Base-by-base conservation (phyloP, 2,888 invertebrate species). In the Liposcelis brunnea region DNA sequence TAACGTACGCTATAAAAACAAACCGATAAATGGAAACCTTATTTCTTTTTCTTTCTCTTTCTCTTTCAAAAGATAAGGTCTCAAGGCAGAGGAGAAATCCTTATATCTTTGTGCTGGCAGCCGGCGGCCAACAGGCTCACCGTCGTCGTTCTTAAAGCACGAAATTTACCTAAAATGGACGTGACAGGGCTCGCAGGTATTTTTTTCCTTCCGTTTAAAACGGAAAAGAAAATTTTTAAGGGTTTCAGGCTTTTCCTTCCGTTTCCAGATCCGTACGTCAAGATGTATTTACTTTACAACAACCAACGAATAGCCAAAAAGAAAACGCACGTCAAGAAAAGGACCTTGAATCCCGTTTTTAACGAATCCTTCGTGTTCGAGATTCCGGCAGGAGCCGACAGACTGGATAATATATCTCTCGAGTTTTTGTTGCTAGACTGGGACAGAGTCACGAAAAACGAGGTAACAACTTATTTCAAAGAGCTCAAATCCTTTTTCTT, bases 311-410 rank as follows among this genome's bases (percentile, higher is more conserved):
- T 97, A 56, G 90, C 93, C 42, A 98, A 97, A 72, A 95, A 95
- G 75, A 95, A 97, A 72, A 97, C 97, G 0, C 95, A 95, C 63
- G 94, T 97, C 42, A 95, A 95, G 74, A 97, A 94, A 65, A 77
- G 94, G 47, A 97, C 97, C 1, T 70, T 94, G 55, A 93, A 91
- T 68, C 98, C 97, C 1, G 94, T 98, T 46, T 98, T 94, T 72
- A 98, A 98, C 69, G 97, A 98, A 67, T 93, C 93, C 45, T 95
- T 98, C 66, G 87, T 93, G 45, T 97, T 97, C 62, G 95, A 97
- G 58, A 86, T 97, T 52, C 94, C 91, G 14, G 77, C 80, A 42
- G 74, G 74, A 45, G 74, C 75, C 35, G 84, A 82, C 53, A 77
- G 80, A 11, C 73, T 90, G 52, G 81, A 79, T 57, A 80, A 80